These are phyloP conservation scores for Cremastobaeus sp. DNA, from an alignment of 2,888 invertebrate genomes.

Conservation along the genomic window DNA sequence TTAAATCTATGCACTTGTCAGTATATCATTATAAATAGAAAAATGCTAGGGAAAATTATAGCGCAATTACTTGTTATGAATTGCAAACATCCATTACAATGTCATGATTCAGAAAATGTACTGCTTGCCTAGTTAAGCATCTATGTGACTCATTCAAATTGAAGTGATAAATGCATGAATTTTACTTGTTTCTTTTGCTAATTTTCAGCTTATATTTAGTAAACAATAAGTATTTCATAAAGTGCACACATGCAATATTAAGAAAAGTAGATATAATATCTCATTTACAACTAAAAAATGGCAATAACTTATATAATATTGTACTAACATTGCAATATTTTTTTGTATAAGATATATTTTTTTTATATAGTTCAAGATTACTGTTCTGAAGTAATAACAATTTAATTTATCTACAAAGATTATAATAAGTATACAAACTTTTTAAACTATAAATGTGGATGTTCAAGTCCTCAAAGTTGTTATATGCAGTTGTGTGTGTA, in stretches of 20 bases:
- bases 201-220: not conserved
- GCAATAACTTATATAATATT: too few relatives aligned
- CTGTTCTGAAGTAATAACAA: too few relatives aligned
- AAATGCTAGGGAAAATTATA: conserved; percentile 25
- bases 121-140: conserved; percentile 26
- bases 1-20: conserved; percentile 14
- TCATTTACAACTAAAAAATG: too few relatives aligned
- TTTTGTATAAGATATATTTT: too few relatives aligned
- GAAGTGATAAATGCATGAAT: conserved; percentile 21
- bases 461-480: conserved; percentile 46
- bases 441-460: conserved; percentile 44
- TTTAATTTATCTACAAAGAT: too few relatives aligned
- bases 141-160: conserved; percentile 21
- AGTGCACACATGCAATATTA: too few relatives aligned
- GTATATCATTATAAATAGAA: conserved; percentile 19
- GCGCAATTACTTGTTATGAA: conserved; percentile 27
- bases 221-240: conserved; percentile 2
- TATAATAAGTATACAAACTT: conserved; percentile 39
- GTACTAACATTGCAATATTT: too few relatives aligned
- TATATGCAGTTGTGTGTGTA: conserved; percentile 52
- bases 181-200: not conserved
- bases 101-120: conserved; percentile 35
- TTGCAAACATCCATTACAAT: conserved; percentile 31
- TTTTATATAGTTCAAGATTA: too few relatives aligned
- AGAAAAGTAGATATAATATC: too few relatives aligned